Conservation (phyloP, 2,888 invertebrate species). For the Cabera pusaria region DNA sequence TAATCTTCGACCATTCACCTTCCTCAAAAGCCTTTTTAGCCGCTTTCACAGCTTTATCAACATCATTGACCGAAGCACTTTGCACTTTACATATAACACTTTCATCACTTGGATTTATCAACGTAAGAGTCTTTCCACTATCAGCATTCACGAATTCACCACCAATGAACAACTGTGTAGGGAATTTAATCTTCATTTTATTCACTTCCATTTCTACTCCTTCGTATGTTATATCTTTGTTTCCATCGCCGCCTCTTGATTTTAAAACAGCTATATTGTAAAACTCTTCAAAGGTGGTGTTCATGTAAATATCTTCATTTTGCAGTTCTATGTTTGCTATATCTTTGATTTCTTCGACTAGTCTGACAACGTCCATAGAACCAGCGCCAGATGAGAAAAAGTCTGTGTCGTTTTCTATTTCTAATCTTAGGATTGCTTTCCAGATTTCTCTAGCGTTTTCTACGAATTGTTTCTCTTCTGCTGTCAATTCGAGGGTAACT, state of each 20-base stretch:
- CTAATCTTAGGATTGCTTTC: slow-evolving; percentile 91
- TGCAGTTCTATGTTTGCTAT: slow-evolving; percentile 89
- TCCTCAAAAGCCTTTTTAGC: slow-evolving; percentile 94
- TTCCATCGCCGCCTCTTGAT: slow-evolving; percentile 84
- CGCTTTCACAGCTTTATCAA: slow-evolving; percentile 93
- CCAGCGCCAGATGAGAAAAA: slow-evolving; percentile 98
- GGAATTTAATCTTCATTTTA: slow-evolving; percentile 92
- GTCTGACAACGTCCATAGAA: slow-evolving; percentile 97
- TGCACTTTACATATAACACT: slow-evolving; percentile 89
- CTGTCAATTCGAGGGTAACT: slow-evolving; percentile 85
- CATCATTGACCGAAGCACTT: slow-evolving; percentile 90
- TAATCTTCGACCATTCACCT: slow-evolving; percentile 97
- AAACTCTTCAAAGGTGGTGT: slow-evolving; percentile 94
- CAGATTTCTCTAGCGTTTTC: slow-evolving; percentile 88
- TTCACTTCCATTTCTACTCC: slow-evolving; percentile 91
- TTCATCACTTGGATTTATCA: slow-evolving; percentile 95
- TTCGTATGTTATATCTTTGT: slow-evolving; percentile 86
- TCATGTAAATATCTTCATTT: slow-evolving; percentile 97
- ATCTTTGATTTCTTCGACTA: slow-evolving; percentile 96
- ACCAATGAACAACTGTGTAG: slow-evolving; percentile 95
- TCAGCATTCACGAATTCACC: slow-evolving; percentile 94
- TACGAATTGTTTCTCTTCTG: slow-evolving; percentile 88
- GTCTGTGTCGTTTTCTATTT: slow-evolving; percentile 91
- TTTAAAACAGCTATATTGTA: slow-evolving; percentile 86
- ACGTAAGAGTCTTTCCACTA: slow-evolving; percentile 83